Evolutionary conservation across 1,140 invertebrate genomes (phyloP).

Genomic region (Dinoponera quadriceps): DNA sequence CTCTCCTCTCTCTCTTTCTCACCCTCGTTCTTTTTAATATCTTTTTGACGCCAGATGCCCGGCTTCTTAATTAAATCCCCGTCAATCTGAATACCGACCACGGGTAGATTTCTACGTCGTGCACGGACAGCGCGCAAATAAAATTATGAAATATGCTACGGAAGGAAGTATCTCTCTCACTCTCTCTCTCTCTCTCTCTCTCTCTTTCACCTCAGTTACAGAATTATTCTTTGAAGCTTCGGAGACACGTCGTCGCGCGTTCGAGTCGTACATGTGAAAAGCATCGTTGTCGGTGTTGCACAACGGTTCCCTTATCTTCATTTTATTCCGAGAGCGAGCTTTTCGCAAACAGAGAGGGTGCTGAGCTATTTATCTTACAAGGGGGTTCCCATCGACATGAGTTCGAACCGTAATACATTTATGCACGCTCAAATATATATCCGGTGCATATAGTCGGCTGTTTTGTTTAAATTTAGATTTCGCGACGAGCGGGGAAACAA

Average conservation of each 20-base stretch:
- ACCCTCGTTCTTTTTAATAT: background rate
- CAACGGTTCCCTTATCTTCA: too few species aligned
- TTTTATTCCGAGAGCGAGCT: background rate
- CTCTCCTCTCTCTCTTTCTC: background rate
- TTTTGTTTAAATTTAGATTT: constrained; percentile 1
- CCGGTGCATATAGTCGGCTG: background rate
- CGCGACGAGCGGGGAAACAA: background rate
- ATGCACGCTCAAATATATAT: background rate
- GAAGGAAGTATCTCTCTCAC: background rate
- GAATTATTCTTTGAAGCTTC: too few species aligned
- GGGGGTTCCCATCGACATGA: background rate
- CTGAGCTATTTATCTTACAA: background rate
- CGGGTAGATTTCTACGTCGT: background rate
- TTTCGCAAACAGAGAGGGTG: background rate
- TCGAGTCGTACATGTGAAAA: background rate
- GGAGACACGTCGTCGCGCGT: too few species aligned
- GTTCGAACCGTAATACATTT: background rate
- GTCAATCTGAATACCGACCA: constrained; percentile 24
- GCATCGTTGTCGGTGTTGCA: background rate
- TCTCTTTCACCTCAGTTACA: too few species aligned
- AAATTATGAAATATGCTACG: background rate
- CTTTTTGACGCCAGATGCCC: constrained; percentile 19
- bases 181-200: background rate
- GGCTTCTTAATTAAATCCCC: constrained; percentile 45
- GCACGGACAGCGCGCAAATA: background rate